Conservation (phyloP, 2,113 vertebrate species). For the Ailuropoda melanoleuca region DNA sequence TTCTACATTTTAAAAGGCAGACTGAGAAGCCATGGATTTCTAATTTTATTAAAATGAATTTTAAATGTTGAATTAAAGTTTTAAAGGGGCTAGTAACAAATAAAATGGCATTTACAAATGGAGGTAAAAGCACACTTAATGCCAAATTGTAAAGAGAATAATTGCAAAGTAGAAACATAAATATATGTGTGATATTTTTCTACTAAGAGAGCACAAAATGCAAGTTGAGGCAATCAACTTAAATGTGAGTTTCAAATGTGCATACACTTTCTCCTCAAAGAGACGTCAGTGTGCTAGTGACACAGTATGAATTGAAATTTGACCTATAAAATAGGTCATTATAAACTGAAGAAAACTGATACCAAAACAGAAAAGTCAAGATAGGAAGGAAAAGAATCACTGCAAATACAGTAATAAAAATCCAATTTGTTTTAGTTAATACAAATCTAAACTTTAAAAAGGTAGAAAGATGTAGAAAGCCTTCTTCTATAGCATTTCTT, state of each 20-base stretch:
- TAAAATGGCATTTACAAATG: neutral
- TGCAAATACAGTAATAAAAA: neutral
- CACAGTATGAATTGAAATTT: neutral
- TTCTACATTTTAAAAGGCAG: conserved; percentile 42
- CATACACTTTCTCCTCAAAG: neutral
- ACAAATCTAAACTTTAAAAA: neutral
- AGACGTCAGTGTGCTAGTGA: neutral
- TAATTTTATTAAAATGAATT: conserved; percentile 27
- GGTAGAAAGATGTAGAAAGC: neutral
- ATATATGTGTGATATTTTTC: neutral
- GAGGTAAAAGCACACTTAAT: neutral
- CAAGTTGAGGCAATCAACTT: neutral
- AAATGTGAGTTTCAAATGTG: neutral
- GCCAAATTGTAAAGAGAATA: neutral
- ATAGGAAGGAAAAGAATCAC: neutral
- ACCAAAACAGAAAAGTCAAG: neutral
- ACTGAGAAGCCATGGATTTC: conserved; percentile 61
- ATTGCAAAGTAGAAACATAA: neutral
- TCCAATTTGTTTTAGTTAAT: neutral
- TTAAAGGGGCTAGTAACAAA: neutral
- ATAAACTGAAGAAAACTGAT: neutral
- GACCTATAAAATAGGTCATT: neutral
- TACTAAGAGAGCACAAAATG: neutral
- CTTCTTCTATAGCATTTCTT: neutral
- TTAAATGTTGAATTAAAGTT: neutral